A percentile compares a stretch with the other conserved stretches of the same genome.
Evolutionary conservation across 64 coral and sea anemone species (phyloP).

Genomic region (Astreopora myriophthalma): DNA sequence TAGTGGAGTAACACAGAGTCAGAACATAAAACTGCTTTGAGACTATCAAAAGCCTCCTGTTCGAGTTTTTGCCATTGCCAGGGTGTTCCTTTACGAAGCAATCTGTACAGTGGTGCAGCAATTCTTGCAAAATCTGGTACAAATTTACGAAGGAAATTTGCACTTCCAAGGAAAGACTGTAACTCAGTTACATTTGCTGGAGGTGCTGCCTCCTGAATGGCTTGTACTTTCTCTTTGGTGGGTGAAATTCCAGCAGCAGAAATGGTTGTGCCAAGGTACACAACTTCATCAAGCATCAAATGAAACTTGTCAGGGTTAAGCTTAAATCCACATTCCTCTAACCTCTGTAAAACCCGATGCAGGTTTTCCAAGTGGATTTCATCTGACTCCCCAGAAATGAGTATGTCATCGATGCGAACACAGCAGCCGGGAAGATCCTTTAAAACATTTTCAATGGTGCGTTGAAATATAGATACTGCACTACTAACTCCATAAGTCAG

Average conservation of each 20-base stretch:
- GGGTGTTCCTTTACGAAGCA: not conserved
- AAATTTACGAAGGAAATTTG: too few relatives aligned
- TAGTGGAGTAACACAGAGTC: not conserved
- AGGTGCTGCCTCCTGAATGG: not conserved
- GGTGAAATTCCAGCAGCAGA: too few relatives aligned
- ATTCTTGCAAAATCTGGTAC: too few relatives aligned
- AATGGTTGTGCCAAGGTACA: too few relatives aligned
- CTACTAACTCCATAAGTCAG: slow-evolving; percentile 54
- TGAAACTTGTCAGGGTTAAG: too few relatives aligned
- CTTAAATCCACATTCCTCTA: not conserved
- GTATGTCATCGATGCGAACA: slow-evolving; percentile 22
- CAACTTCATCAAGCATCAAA: too few relatives aligned
- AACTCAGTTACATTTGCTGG: too few relatives aligned
- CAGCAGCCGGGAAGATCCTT: slow-evolving; percentile 17
- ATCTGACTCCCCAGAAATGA: slow-evolving; percentile 11
- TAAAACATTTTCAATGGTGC: slow-evolving; percentile 41
- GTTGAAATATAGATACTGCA: slow-evolving; percentile 35
- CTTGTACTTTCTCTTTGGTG: not conserved
- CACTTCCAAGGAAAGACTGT: too few relatives aligned
- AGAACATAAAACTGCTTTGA: too few relatives aligned
- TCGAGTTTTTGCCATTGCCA: too few relatives aligned
- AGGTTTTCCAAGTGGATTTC: slow-evolving; percentile 34
- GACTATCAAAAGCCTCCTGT: too few relatives aligned
- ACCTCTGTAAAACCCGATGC: not conserved
- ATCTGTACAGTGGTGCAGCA: not conserved